Evolutionary conservation across 53 echinoderm and acorn worm species (phyloP).

Genomic region (Actinopyga echinites): DNA sequence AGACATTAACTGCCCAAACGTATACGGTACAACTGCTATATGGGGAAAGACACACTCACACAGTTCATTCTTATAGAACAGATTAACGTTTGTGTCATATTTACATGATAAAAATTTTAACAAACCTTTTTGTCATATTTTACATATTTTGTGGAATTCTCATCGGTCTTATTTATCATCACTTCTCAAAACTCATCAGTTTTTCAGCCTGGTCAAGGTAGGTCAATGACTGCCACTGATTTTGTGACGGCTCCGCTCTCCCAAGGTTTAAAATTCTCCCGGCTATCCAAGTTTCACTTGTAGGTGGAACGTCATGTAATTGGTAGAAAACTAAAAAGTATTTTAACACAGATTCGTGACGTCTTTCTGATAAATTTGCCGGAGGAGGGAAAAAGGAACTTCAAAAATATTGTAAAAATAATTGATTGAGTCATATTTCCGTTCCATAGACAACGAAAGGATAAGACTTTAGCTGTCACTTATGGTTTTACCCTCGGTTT

Average conservation of each 20-base stretch:
- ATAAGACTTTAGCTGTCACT: too few relatives aligned
- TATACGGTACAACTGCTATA: too few relatives aligned
- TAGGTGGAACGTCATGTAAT: slow-evolving; percentile 21
- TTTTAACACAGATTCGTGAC: slow-evolving; percentile 18
- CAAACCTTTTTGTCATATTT: too few relatives aligned
- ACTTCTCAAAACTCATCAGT: too few relatives aligned
- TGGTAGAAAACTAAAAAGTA: slow-evolving; percentile 2
- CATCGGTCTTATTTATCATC: background rate
- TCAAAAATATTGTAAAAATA: background rate
- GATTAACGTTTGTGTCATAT: too few relatives aligned
- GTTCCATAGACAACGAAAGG: too few relatives aligned
- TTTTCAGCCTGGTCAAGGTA: slow-evolving; percentile 5
- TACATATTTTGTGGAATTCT: background rate
- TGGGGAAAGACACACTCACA: background rate
- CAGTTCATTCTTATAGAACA: too few relatives aligned
- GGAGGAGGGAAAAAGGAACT: background rate
- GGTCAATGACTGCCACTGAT: slow-evolving; percentile 15
- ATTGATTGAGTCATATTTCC: background rate
- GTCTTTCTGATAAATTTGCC: background rate
- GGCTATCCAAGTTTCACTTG: slow-evolving; percentile 24
- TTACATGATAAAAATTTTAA: too few relatives aligned
- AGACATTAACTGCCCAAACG: background rate
- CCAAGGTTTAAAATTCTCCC: slow-evolving; percentile 33
- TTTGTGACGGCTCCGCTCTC: slow-evolving; percentile 17
- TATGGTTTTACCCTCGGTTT: too few relatives aligned